Evolutionary conservation across 2,797 vertebrate genomes (phyloP).

Genomic region (Catostomus latipinnis): DNA sequence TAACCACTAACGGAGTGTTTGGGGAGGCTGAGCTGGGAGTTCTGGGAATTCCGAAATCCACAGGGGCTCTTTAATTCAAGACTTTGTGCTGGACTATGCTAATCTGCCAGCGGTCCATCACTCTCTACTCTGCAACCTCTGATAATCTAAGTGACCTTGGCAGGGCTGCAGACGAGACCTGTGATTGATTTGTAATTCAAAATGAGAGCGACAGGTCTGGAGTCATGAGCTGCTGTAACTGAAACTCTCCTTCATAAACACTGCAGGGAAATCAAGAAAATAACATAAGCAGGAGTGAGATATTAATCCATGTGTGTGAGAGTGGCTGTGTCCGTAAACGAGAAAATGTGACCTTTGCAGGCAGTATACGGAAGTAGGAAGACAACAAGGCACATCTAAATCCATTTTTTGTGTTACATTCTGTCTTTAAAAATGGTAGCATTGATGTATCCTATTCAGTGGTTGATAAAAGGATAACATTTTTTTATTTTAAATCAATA

Average conservation of each 20-base stretch:
- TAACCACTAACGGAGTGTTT: slow-evolving; percentile 86
- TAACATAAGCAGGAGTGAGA: slow-evolving; percentile 55
- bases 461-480: no score
- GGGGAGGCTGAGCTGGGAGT: slow-evolving; percentile 88
- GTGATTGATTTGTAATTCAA: slow-evolving; percentile 93
- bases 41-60: slow-evolving; percentile 85
- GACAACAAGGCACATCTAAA: no score
- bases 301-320: slow-evolving; percentile 51
- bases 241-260: slow-evolving; percentile 60
- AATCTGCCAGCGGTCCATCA: slow-evolving; percentile 78
- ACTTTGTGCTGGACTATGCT: slow-evolving; percentile 88
- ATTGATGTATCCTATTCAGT: no score
- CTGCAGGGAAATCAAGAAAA: slow-evolving; percentile 60
- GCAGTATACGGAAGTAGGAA: no score
- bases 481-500: no score
- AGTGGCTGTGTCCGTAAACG: neutral
- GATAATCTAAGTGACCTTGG: slow-evolving; percentile 96
- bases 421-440: no score
- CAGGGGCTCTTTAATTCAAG: slow-evolving; percentile 82
- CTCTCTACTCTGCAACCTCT: slow-evolving; percentile 82
- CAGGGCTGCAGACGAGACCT: slow-evolving; percentile 67
- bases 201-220: slow-evolving; percentile 82
- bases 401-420: no score
- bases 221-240: slow-evolving; percentile 31
- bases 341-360: no score